phyloP scores from a whole-genome alignment of 2,888 invertebrate species.

The Galeruca laticollis region DNA sequence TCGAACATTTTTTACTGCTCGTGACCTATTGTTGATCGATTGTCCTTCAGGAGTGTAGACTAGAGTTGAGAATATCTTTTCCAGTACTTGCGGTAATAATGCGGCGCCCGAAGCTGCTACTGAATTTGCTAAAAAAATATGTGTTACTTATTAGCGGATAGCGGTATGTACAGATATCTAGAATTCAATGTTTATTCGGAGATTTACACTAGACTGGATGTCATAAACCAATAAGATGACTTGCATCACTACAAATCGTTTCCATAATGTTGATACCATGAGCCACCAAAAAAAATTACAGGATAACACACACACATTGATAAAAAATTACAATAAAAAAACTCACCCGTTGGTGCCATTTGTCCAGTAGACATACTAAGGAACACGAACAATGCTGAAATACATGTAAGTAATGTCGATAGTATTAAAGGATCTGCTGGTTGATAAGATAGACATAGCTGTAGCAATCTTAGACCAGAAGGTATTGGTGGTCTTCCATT shows the following conservation, averaged over 20 bases:
- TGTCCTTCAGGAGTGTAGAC: constrained; percentile 78
- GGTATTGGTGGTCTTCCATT: constrained; percentile 81
- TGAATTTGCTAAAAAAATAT: constrained; percentile 65
- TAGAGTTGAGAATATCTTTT: constrained; percentile 89
- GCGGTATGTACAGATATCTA: neutral
- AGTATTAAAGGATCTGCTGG: constrained; percentile 85
- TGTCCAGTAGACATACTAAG: constrained; percentile 89
- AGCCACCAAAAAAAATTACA: neutral
- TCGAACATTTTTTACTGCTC: constrained; percentile 61
- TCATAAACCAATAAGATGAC: too few species aligned
- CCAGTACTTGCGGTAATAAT: constrained; percentile 82
- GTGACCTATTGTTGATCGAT: constrained; percentile 64
- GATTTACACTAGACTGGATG: too few species aligned
- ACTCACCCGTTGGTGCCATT: constrained; percentile 69
- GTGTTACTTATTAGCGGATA: neutral
- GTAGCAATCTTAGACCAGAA: constrained; percentile 81
- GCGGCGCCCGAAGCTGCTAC: constrained; percentile 75
- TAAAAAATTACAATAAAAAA: too few species aligned
- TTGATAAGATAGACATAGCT: constrained; percentile 81
- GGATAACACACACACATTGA: neutral
- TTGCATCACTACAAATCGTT: too few species aligned
- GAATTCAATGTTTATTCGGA: neutral
- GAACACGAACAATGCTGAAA: constrained; percentile 92
- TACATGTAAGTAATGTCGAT: constrained; percentile 88
- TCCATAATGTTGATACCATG: neutral